A percentile compares a stretch with the other conserved stretches of the same genome.
Evolutionary conservation across 2,888 invertebrate species (phyloP).

Genomic region (Idaea straminata): DNA sequence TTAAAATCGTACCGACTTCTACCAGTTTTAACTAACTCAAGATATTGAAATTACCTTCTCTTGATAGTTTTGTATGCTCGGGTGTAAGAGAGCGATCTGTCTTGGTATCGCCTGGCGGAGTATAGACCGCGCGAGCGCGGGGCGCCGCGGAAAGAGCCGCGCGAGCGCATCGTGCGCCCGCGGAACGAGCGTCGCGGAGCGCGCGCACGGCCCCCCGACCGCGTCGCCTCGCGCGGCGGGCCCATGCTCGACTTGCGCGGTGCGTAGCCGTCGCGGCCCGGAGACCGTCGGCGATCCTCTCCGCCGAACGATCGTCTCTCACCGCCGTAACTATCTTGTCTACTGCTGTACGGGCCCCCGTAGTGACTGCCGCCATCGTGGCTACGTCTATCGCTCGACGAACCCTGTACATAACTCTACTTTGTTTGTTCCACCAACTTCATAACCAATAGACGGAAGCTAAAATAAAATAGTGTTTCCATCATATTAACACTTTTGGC

Average conservation of each 20-base stretch:
- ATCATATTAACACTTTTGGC: too few relatives aligned
- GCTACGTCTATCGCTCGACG: constrained; percentile 78
- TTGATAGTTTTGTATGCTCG: constrained; percentile 72
- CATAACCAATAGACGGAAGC: constrained; percentile 15
- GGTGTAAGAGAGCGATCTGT: constrained; percentile 65
- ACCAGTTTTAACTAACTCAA: constrained; percentile 18
- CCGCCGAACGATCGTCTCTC: constrained; percentile 75
- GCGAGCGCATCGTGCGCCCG: constrained; percentile 76
- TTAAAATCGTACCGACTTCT: constrained; percentile 4
- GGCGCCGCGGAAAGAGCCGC: constrained; percentile 77
- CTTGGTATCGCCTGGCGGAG: constrained; percentile 61
- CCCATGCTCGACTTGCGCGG: constrained; percentile 70
- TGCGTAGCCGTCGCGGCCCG: constrained; percentile 65
- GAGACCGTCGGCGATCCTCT: constrained; percentile 79
- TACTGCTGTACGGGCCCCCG: constrained; percentile 76
- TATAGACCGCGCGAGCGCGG: constrained; percentile 76
- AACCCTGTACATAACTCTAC: constrained; percentile 78
- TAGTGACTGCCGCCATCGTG: constrained; percentile 79
- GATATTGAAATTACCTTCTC: constrained; percentile 69
- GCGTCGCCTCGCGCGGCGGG: constrained; percentile 69
- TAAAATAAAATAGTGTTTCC: too few relatives aligned
- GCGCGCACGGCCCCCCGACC: constrained; percentile 68
- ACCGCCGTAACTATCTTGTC: constrained; percentile 78
- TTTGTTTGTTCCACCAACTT: constrained; percentile 61
- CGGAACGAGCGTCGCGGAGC: constrained; percentile 78